Conservation (phyloP, 2,888 invertebrate species). For the Synergus japonicus region DNA sequence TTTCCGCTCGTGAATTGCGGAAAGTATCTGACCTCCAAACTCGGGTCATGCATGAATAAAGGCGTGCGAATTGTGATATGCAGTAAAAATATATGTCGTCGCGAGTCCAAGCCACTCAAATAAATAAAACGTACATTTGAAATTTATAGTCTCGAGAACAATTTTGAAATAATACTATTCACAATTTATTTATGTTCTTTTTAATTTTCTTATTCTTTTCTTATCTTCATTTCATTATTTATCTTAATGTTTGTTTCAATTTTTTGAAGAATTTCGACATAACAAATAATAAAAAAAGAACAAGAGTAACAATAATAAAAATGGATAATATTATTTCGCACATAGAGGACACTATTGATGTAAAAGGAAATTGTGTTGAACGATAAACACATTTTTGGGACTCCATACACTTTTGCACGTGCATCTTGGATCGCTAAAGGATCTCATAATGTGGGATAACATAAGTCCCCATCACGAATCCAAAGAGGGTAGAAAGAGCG, state of each 20-base stretch:
- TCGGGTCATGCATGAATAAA: neutral
- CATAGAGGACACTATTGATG: neutral
- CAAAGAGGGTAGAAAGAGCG: constrained; percentile 54
- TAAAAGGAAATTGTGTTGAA: neutral
- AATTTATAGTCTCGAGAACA: neutral
- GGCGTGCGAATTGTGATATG: constrained; percentile 44
- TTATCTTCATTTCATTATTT: neutral
- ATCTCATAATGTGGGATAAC: constrained; percentile 64
- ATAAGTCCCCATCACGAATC: constrained; percentile 60
- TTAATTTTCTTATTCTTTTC: neutral
- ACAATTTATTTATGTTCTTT: neutral
- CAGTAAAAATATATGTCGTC: constrained; percentile 58
- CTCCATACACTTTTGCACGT: neutral
- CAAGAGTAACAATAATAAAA: neutral
- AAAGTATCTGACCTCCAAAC: neutral
- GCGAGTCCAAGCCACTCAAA: neutral
- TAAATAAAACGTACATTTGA: neutral
- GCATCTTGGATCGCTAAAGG: constrained; percentile 48
- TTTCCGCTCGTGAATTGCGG: constrained; percentile 54
- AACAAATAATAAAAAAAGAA: neutral
- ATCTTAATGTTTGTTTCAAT: neutral
- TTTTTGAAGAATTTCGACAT: neutral
- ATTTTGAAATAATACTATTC: neutral
- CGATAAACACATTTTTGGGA: constrained; percentile 50
- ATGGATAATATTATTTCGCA: neutral